These are phyloP conservation scores for Stenolophus ochropezus DNA, from an alignment of 2,888 invertebrate species.

Conservation along the genomic window DNA sequence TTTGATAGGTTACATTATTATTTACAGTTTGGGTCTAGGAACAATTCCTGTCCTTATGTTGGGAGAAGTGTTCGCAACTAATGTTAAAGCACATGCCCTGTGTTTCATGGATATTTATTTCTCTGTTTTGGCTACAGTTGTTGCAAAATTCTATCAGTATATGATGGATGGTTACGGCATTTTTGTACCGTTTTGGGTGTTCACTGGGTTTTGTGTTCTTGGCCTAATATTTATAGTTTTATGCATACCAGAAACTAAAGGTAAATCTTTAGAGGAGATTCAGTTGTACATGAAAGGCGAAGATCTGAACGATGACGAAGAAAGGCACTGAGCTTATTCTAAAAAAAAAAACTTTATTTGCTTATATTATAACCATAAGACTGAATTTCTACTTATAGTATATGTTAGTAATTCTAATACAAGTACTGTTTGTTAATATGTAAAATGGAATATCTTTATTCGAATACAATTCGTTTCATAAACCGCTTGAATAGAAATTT, in stretches of 20 bases:
- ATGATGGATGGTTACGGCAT: conserved; percentile 77
- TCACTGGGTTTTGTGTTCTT: conserved; percentile 76
- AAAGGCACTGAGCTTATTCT: neutral
- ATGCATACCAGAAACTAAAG: conserved; percentile 82
- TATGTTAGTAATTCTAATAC: neutral
- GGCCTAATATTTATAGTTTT: conserved; percentile 78
- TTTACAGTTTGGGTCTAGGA: conserved; percentile 75
- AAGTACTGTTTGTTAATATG: neutral
- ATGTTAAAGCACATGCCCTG: conserved; percentile 76
- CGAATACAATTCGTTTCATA: neutral
- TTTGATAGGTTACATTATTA: conserved; percentile 73
- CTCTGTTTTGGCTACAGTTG: conserved; percentile 72
- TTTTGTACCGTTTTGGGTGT: conserved; percentile 80
- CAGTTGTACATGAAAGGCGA: conserved; percentile 78
- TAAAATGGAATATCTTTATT: neutral
- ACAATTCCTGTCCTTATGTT: conserved; percentile 74
- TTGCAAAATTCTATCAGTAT: conserved; percentile 73
- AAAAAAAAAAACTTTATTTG: neutral
- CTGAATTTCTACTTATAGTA: conserved; percentile 47
- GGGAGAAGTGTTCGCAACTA: conserved; percentile 76
- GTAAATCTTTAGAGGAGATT: conserved; percentile 81
- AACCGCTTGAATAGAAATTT: too few relatives aligned
- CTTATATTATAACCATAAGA: conserved; percentile 45
- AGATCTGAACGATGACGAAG: conserved; percentile 60
- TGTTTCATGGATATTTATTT: conserved; percentile 76